Conservation (phyloP, 2,888 invertebrate genomes). For the Euplagia quadripunctaria region DNA sequence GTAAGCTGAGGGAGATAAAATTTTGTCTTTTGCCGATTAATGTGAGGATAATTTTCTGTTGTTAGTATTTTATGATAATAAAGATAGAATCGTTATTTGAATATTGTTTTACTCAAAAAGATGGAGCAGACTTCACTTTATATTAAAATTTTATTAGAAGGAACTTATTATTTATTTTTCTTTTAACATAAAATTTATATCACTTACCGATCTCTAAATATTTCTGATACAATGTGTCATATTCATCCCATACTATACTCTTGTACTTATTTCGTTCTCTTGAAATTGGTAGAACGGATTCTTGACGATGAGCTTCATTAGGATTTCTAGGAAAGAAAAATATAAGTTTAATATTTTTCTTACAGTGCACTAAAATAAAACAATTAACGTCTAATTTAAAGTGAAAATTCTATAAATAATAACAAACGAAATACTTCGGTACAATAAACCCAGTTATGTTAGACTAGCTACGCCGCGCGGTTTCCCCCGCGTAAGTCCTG, state of each 20-base stretch:
- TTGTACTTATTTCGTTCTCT: constrained; percentile 95
- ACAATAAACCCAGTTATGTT: no score
- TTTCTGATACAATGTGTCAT: constrained; percentile 96
- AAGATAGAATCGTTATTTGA: constrained; percentile 12
- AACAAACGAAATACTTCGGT: no score
- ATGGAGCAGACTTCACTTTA: neutral
- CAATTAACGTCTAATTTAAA: no score
- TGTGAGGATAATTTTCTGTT: constrained; percentile 15
- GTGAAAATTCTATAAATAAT: no score
- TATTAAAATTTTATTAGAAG: neutral
- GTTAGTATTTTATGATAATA: neutral
- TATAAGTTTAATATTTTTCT: no score
- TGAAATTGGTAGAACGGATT: constrained; percentile 92
- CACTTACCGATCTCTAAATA: constrained; percentile 96
- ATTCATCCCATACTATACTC: constrained; percentile 96
- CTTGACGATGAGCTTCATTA: constrained; percentile 94
- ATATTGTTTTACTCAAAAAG: neutral
- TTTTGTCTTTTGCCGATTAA: constrained; percentile 59
- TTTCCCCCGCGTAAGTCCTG: no score
- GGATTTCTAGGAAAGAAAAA: constrained; percentile 89
- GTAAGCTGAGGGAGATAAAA: constrained; percentile 65
- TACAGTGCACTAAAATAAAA: no score
- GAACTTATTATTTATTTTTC: neutral
- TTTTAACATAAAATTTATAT: neutral
- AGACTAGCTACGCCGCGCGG: no score